These are phyloP conservation scores for Eilema caniola DNA, from an alignment of 2,888 invertebrate species.

Conservation along the genomic window DNA sequence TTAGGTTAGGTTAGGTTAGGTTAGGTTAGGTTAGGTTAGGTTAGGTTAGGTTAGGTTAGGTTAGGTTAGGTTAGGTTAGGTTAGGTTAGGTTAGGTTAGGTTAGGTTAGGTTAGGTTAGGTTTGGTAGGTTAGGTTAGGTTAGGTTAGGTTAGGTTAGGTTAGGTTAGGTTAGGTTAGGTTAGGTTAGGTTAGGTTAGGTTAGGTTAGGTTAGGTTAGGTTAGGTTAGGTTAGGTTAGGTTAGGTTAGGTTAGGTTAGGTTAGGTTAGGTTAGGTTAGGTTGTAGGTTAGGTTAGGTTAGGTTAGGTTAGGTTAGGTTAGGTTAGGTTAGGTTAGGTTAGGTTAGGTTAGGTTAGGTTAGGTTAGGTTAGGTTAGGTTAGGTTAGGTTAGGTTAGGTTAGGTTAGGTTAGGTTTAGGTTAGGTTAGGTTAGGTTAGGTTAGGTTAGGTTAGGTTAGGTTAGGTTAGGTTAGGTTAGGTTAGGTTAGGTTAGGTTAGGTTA, in stretches of 20 bases:
- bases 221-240: conserved; percentile 29
- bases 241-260: conserved; percentile 26
- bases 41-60: conserved; percentile 11
- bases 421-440: too few relatives aligned
- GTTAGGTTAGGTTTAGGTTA: too few relatives aligned
- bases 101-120: conserved; percentile 14
- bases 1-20: conserved; percentile 12
- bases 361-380: conserved; percentile 32
- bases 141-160: too few relatives aligned
- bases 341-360: conserved; percentile 34
- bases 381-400: too few relatives aligned
- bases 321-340: conserved; percentile 38
- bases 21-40: not conserved
- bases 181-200: conserved; percentile 41
- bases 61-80: conserved; percentile 25
- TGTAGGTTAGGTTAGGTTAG: conserved; percentile 18
- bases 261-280: conserved; percentile 38
- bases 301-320: conserved; percentile 35
- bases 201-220: conserved; percentile 31
- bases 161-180: conserved; percentile 20
- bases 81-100: conserved; percentile 29
- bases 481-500: conserved; percentile 24
- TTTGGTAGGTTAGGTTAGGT: conserved; percentile 16
- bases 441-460: too few relatives aligned
- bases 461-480: too few relatives aligned